Conservation (phyloP, 2,113 vertebrate genomes). For the Cyprinodon variegatus region DNA sequence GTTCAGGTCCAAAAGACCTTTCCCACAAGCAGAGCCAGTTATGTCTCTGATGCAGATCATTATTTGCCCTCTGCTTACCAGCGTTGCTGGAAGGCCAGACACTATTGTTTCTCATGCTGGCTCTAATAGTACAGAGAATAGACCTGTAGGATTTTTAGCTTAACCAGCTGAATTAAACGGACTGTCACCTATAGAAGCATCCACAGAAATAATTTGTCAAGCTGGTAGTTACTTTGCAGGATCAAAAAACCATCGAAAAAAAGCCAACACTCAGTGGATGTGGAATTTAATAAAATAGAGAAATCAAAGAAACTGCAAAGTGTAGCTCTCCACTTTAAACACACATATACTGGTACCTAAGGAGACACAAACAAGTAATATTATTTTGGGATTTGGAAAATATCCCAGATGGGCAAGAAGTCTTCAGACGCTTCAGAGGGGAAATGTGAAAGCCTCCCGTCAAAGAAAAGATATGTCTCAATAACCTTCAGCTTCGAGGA, state of each 20-base stretch:
- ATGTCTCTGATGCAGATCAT: constrained; percentile 66
- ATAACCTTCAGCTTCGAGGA: constrained; percentile 53
- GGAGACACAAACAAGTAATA: constrained; percentile 74
- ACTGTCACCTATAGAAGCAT: constrained; percentile 69
- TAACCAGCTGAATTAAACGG: constrained; percentile 79
- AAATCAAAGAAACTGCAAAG: constrained; percentile 66
- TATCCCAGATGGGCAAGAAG: constrained; percentile 66
- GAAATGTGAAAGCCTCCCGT: constrained; percentile 66
- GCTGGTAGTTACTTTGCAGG: constrained; percentile 65
- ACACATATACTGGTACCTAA: constrained; percentile 74
- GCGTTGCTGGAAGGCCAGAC: constrained; percentile 54
- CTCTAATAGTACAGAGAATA: constrained; percentile 72
- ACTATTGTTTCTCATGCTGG: constrained; percentile 70
- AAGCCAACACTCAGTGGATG: constrained; percentile 55
- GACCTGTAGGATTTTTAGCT: constrained; percentile 74
- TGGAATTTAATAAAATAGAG: constrained; percentile 64
- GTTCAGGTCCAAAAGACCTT: constrained; percentile 57
- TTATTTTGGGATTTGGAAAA: constrained; percentile 71
- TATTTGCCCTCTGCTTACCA: constrained; percentile 69
- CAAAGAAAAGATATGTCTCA: constrained; percentile 69
- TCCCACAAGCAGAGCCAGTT: constrained; percentile 50
- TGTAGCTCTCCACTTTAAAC: constrained; percentile 66
- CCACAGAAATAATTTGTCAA: constrained; percentile 74
- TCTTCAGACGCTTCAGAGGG: constrained; percentile 67
- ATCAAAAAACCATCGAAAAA: constrained; percentile 67